Percentiles rank a stretch among this genome's conserved stretches.
Conservation (phyloP, 2,113 vertebrate species). For the Merops nubicus region DNA sequence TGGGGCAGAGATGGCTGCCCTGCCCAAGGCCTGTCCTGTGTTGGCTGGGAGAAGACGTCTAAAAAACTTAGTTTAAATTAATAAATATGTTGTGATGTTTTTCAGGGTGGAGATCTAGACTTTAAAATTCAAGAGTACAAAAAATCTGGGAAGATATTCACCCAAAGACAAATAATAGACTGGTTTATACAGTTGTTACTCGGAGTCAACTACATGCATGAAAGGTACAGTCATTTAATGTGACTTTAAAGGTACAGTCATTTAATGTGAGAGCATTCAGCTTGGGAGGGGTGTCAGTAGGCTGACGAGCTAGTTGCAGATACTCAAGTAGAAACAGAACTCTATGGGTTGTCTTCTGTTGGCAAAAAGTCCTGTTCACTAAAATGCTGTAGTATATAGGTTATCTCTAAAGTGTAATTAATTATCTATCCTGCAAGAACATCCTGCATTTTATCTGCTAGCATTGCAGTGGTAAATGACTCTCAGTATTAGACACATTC, state of each 20-base stretch:
- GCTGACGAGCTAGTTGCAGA: background rate
- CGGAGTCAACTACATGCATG: slow-evolving; percentile 86
- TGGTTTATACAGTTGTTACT: slow-evolving; percentile 87
- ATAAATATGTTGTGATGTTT: slow-evolving; percentile 40
- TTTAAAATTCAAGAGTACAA: slow-evolving; percentile 83
- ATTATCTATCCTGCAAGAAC: background rate
- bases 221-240: slow-evolving; percentile 77
- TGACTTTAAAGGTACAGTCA: slow-evolving; percentile 80
- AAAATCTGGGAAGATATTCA: slow-evolving; percentile 71
- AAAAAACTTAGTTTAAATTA: background rate
- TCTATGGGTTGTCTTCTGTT: background rate
- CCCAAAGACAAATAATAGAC: slow-evolving; percentile 80
- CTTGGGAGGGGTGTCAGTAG: background rate
- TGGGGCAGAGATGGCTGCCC: too few species aligned
- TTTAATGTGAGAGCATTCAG: background rate
- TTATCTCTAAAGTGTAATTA: background rate
- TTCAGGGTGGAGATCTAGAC: slow-evolving; percentile 86
- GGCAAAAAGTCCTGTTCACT: background rate
- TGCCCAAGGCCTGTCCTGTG: too few species aligned
- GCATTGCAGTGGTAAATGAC: background rate
- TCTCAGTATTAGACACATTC: background rate
- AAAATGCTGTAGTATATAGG: background rate
- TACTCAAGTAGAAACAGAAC: background rate
- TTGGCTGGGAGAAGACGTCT: background rate
- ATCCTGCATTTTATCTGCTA: background rate